Conservation (phyloP, 2,113 vertebrate species). For the Etheostoma cragini region DNA sequence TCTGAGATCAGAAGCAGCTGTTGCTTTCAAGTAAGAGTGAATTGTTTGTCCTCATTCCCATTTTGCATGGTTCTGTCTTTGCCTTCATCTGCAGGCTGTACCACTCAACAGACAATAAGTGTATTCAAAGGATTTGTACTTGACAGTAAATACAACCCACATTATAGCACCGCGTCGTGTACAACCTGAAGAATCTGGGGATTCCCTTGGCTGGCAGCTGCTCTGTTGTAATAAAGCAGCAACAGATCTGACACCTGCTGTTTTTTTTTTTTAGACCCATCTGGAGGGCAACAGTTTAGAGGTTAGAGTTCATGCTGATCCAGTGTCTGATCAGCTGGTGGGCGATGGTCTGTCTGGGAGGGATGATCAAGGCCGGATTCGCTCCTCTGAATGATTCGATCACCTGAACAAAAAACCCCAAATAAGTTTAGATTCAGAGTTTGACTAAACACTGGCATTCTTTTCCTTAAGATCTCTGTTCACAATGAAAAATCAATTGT, state of each 20-base stretch:
- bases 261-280: neutral
- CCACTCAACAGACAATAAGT: neutral
- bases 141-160: neutral
- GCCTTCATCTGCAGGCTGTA: neutral
- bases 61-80: neutral
- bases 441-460: neutral
- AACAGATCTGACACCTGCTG: neutral
- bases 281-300: conserved; percentile 74
- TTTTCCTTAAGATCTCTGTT: neutral
- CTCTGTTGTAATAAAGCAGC: neutral
- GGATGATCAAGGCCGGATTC: conserved; percentile 81
- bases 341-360: conserved; percentile 90
- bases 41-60: neutral
- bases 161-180: accelerated
- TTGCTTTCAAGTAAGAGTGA: neutral
- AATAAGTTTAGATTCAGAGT: neutral
- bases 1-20: neutral
- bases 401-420: conserved; percentile 76
- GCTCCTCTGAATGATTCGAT: conserved; percentile 85
- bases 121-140: neutral
- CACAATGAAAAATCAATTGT: no score
- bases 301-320: conserved; percentile 90
- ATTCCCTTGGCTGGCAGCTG: neutral
- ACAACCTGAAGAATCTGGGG: neutral
- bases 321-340: conserved; percentile 94